Percentiles rank a stretch among this genome's conserved stretches.
phyloP scores from a whole-genome alignment of 2,113 vertebrate species.

The Carollia perspicillata region DNA sequence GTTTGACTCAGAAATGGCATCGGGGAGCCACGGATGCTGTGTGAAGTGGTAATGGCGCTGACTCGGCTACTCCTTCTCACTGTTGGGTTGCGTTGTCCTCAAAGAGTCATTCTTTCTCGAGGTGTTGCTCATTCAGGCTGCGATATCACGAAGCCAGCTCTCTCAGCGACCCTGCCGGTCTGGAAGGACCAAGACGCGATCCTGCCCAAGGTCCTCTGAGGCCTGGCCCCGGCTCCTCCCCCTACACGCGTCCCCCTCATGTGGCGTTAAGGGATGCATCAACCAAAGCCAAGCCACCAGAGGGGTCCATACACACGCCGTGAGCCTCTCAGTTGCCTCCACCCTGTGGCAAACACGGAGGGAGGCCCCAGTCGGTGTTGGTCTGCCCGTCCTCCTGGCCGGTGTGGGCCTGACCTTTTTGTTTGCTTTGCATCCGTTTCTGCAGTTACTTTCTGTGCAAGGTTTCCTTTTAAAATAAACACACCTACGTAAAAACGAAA shows the following conservation, averaged over 20 bases:
- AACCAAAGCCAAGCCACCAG: not conserved
- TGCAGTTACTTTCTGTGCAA: not conserved
- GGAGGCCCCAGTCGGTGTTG: rapidly evolving
- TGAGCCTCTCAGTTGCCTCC: not conserved
- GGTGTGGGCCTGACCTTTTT: not conserved
- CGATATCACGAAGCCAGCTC: not conserved
- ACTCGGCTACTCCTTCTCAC: constrained; percentile 74
- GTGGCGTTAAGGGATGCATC: rapidly evolving
- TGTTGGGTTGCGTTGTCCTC: not conserved
- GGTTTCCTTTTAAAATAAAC: not conserved
- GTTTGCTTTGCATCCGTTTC: not conserved
- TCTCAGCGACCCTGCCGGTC: not conserved
- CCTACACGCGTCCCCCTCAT: not conserved
- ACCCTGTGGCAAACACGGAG: not conserved
- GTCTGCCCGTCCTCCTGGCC: not conserved
- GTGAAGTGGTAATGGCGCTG: constrained; percentile 75
- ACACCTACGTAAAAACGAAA: not conserved
- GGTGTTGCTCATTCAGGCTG: not conserved
- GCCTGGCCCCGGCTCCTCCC: not conserved
- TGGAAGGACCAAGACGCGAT: not conserved
- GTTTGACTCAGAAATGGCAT: constrained; percentile 91
- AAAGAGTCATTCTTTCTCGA: not conserved
- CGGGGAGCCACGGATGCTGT: constrained; percentile 78
- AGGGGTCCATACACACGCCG: not conserved
- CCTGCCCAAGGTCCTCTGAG: not conserved